Percentiles rank a stretch among this genome's conserved stretches.
Conservation (phyloP, 2,113 vertebrate species). For the Percopsis transmontana region DNA sequence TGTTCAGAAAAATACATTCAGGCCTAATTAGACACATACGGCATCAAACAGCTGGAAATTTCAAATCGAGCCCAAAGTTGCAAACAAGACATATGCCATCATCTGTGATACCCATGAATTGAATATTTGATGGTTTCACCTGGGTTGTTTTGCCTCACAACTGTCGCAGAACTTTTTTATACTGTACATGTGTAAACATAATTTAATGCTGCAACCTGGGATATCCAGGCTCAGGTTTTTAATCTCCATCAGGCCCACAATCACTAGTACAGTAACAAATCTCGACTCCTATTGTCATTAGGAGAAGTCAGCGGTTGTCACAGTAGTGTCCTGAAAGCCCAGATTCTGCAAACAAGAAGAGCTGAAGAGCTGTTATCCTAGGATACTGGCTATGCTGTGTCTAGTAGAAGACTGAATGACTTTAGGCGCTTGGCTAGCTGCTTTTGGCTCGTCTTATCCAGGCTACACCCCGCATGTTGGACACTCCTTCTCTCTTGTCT, state of each 20-base stretch:
- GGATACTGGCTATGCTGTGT: conserved; percentile 41
- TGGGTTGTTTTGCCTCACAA: conserved; percentile 43
- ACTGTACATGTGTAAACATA: not conserved
- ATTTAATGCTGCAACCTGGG: too few species aligned
- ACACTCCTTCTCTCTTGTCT: conserved; percentile 45
- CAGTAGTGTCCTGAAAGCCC: conserved; percentile 28
- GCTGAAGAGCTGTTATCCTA: too few species aligned
- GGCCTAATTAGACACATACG: conserved; percentile 79
- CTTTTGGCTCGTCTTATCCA: conserved; percentile 54
- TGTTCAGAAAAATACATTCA: conserved; percentile 76
- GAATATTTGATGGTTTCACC: conserved; percentile 65
- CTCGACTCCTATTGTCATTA: not conserved
- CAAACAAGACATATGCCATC: conserved; percentile 74
- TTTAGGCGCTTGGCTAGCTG: conserved; percentile 52
- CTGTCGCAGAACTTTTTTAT: too few species aligned
- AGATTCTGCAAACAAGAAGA: conserved; percentile 52
- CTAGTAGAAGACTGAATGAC: conserved; percentile 44
- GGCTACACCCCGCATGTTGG: conserved; percentile 53
- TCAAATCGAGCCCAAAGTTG: conserved; percentile 69
- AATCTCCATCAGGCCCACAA: not conserved
- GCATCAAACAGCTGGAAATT: conserved; percentile 77
- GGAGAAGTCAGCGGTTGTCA: conserved; percentile 31
- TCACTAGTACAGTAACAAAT: not conserved
- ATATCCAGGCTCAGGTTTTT: too few species aligned
- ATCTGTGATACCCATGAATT: conserved; percentile 50